Conservation (phyloP, 2,113 vertebrate species). For the Triplophysa dalaica region DNA sequence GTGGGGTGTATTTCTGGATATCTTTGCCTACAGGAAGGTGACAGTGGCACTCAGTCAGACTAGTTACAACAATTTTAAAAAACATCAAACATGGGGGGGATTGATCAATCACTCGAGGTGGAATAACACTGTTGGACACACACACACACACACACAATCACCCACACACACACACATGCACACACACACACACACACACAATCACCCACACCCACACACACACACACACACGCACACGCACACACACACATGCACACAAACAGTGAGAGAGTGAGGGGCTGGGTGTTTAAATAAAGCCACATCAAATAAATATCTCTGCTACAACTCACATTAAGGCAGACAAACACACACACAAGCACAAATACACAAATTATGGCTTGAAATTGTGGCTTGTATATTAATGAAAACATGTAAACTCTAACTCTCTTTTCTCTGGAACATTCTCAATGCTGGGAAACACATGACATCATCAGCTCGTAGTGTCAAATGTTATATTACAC, state of each 20-base stretch:
- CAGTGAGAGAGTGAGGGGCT: constrained; percentile 2
- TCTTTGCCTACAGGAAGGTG: constrained; percentile 54
- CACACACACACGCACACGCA: background rate
- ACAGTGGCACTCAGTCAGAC: constrained; percentile 38
- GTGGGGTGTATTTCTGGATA: constrained; percentile 1
- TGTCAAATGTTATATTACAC: too few species aligned
- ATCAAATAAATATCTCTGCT: constrained; percentile 11
- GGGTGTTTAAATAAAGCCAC: background rate
- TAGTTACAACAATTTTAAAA: constrained; percentile 53
- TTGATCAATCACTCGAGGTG: constrained; percentile 43
- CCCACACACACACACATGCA: background rate
- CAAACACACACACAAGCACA: background rate
- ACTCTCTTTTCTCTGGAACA: too few species aligned
- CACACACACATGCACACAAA: background rate
- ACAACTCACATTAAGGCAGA: constrained; percentile 2
- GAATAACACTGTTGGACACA: constrained; percentile 45
- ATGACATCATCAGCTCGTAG: too few species aligned
- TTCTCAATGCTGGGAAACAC: too few species aligned
- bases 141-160: background rate
- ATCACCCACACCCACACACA: too few species aligned
- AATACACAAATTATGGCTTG: too few species aligned
- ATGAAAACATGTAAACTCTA: too few species aligned
- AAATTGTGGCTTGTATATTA: background rate
- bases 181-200: too few species aligned
- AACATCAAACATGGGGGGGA: constrained; percentile 44